A percentile compares a stretch with the other conserved stretches of the same genome.
These are phyloP conservation scores for Bos javanicus DNA, from an alignment of 2,113 vertebrate species.

Conservation along the genomic window DNA sequence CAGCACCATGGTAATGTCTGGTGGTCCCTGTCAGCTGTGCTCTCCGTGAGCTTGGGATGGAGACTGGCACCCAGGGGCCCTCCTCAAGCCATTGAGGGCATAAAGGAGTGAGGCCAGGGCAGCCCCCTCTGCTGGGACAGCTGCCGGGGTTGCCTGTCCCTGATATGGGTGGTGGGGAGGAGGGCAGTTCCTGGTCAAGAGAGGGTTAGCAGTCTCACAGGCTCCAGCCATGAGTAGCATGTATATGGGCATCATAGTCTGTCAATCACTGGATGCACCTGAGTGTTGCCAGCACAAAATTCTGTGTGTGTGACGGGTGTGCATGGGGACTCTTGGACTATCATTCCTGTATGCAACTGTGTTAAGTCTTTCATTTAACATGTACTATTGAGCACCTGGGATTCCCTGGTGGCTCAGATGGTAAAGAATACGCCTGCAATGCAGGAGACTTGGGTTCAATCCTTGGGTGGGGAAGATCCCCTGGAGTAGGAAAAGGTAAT, in stretches of 20 bases:
- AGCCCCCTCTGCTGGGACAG: background rate
- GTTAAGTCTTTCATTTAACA: background rate
- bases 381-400: background rate
- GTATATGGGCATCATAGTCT: background rate
- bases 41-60: background rate
- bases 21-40: background rate
- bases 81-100: background rate
- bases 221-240: background rate
- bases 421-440: background rate
- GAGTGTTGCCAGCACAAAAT: background rate
- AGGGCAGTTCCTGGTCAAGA: background rate
- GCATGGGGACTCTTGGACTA: background rate
- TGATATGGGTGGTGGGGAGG: background rate
- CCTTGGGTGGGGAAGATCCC: background rate
- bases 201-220: background rate
- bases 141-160: background rate
- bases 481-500: background rate
- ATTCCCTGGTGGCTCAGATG: background rate
- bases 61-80: background rate
- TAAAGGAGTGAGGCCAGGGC: background rate
- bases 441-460: background rate
- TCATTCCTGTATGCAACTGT: background rate
- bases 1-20: constrained; percentile 48
- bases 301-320: background rate
- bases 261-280: background rate